Evolutionary conservation across 1,140 invertebrate species (phyloP), one percentile per base, ranked within the genome.

Genomic region (Cyclina sinensis): DNA sequence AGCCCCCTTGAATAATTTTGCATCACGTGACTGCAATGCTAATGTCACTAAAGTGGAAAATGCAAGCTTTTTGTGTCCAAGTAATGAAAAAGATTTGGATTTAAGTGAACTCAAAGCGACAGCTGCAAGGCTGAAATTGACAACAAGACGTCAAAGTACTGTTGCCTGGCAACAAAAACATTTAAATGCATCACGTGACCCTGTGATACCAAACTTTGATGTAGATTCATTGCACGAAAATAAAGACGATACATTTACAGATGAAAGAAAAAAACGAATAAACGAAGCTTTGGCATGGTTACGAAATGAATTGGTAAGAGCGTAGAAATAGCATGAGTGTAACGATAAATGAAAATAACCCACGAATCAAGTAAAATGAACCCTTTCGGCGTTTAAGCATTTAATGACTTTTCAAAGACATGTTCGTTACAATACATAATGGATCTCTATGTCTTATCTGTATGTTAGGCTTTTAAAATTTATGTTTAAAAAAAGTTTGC

Each of bases 281-380:
- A 89, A 93, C 80, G 84, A 92, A 39, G 91, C 92, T 0, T 73
- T 93, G n/a, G 89, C 89, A 35, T 93, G 92, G 92, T 39, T 93
- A 12, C 78, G 90, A 70, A 83, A 82, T 14, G 92, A 93, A 88
- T 51, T 93, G 74, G 92, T 92, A 90, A 90, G 88, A 54, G 43
- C 43, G 43, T 43, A 43, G 43, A n/a, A n/a, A n/a, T n/a, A n/a
- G n/a, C n/a, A n/a, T n/a, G n/a, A n/a, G n/a, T n/a, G n/a, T n/a
- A n/a, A n/a, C n/a, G n/a, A n/a, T n/a, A n/a, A n/a, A n/a, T n/a
- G n/a, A n/a, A n/a, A n/a, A n/a, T n/a, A n/a, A n/a, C n/a, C n/a
- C n/a, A n/a, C n/a, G n/a, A n/a, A n/a, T n/a, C n/a, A n/a, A n/a
- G n/a, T n/a, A n/a, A n/a, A n/a, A n/a, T n/a, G n/a, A n/a, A n/a